Base-by-base conservation (phyloP, 2,113 vertebrate species). In the Cepphus grylle region DNA sequence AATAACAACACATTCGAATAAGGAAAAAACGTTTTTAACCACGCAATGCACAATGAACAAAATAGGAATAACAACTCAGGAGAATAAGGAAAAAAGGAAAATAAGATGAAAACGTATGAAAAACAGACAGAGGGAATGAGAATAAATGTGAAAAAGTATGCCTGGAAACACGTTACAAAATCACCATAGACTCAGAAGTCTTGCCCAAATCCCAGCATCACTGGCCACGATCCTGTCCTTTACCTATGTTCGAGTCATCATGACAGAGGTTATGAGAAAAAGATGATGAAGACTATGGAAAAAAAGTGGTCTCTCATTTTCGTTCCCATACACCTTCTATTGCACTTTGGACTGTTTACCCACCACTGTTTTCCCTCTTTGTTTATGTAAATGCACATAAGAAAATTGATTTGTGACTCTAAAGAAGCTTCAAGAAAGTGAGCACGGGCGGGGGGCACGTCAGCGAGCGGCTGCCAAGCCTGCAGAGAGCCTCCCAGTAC, bases 221-320 rank as follows among this genome's bases (percentile, higher is more conserved):
- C 11, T 19, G 16, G 26, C 32, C 50, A 47, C 0, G 0, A 47
- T 45, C 38, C 61, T 61, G 20, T 30, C 52, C 52, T 69, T 69
- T 50, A 40, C 14, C 27, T 14, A 23, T 2, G 21, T 5, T 42
- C 43, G 50, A 19, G 26, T 5, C 16, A 74, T 19, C 18, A 23
- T 17, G 30, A 45, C 16, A 85, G 43, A 76, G 4, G 8, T 15
- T 45, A 71, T 8, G 11, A 85, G 29, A 62, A 63, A 83, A 55
- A 58, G 25, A 80, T 9, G 3, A 73, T 25, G 8, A 77, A 0
- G 0, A 47, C 10, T 12, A 29, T 0, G 19, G 22, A 23, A 30
- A 67, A 61, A 71, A 49, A 19, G 4, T 4, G 21, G 18, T 27
- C 23, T 11, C 36, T 62, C 42, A 42, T 74, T 74, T 81, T 26